Conservation (phyloP, 2,113 vertebrate genomes). For the Hippocampus guttulatus region DNA sequence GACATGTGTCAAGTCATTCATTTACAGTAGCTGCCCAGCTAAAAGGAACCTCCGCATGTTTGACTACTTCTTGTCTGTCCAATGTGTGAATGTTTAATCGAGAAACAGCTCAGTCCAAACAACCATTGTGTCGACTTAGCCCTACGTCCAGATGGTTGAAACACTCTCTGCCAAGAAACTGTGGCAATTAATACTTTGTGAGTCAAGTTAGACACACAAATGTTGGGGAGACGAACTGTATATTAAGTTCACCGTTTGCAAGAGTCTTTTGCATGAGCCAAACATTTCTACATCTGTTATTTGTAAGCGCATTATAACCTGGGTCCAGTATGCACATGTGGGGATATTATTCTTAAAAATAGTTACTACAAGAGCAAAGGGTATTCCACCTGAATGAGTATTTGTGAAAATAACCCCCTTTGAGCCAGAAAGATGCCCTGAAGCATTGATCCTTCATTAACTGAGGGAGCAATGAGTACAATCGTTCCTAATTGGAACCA, state of each 20-base stretch:
- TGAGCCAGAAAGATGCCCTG: conserved; percentile 30
- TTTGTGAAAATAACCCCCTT: conserved; percentile 40
- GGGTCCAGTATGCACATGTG: conserved; percentile 54
- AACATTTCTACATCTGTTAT: conserved; percentile 60
- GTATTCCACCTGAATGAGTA: conserved; percentile 40
- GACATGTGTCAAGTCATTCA: not conserved
- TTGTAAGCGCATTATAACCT: conserved; percentile 50
- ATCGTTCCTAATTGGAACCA: conserved; percentile 39
- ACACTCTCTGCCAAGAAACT: conserved; percentile 51
- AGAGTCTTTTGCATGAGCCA: conserved; percentile 38
- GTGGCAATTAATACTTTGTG: conserved; percentile 48
- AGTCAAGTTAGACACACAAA: conserved; percentile 58
- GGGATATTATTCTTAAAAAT: conserved; percentile 41
- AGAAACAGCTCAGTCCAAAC: conserved; percentile 58
- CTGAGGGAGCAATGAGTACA: conserved; percentile 27
- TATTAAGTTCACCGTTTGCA: conserved; percentile 52
- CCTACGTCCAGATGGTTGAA: conserved; percentile 61
- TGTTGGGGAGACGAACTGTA: conserved; percentile 39
- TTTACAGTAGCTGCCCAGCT: not conserved
- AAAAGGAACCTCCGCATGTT: conserved; percentile 16
- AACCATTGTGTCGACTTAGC: conserved; percentile 51
- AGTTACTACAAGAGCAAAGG: conserved; percentile 49
- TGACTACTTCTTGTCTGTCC: conserved; percentile 37
- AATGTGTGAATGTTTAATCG: conserved; percentile 44
- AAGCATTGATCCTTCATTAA: conserved; percentile 24